These are phyloP conservation scores for Punctoribates punctum DNA, from an alignment of 2,888 invertebrate genomes.

Conservation along the genomic window DNA sequence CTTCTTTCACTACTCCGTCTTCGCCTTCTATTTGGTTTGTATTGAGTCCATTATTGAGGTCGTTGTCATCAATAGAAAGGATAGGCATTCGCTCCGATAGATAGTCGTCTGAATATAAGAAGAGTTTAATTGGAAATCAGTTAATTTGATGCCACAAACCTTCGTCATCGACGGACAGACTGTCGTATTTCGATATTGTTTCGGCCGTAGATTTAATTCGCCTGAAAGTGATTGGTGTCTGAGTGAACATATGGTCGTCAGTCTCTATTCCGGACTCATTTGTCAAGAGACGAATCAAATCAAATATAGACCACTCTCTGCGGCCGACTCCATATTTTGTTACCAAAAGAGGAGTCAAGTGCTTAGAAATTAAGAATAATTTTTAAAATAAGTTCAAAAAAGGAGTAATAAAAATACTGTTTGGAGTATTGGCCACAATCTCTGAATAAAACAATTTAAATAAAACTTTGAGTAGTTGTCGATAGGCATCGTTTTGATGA, in stretches of 20 bases:
- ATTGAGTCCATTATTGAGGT: too few species aligned
- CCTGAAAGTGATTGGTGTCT: slow-evolving; percentile 37
- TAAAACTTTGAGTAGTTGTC: slow-evolving; percentile 43
- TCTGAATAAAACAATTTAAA: slow-evolving; percentile 35
- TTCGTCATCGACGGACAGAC: not conserved
- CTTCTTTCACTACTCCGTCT: too few species aligned
- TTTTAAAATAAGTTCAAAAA: not conserved
- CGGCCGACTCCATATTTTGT: slow-evolving; percentile 8
- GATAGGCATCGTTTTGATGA: slow-evolving; percentile 4
- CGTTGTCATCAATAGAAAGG: not conserved
- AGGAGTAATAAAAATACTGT: slow-evolving; percentile 8
- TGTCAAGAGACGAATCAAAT: slow-evolving; percentile 33
- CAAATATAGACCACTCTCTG: slow-evolving; percentile 39
- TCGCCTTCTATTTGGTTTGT: not conserved
- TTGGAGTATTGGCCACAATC: slow-evolving; percentile 42
- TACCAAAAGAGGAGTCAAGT: slow-evolving; percentile 31
- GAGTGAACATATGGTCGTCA: slow-evolving; percentile 39
- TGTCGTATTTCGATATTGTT: not conserved
- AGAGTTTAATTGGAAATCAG: not conserved
- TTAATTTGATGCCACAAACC: not conserved
- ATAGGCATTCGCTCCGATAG: not conserved
- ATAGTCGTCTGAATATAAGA: not conserved
- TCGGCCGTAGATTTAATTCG: slow-evolving; percentile 35
- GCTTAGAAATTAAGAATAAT: slow-evolving; percentile 25
- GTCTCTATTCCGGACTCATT: slow-evolving; percentile 35